Evolutionary conservation across 2,888 invertebrate genomes (phyloP).

Genomic region (Acanthopleura granulata): DNA sequence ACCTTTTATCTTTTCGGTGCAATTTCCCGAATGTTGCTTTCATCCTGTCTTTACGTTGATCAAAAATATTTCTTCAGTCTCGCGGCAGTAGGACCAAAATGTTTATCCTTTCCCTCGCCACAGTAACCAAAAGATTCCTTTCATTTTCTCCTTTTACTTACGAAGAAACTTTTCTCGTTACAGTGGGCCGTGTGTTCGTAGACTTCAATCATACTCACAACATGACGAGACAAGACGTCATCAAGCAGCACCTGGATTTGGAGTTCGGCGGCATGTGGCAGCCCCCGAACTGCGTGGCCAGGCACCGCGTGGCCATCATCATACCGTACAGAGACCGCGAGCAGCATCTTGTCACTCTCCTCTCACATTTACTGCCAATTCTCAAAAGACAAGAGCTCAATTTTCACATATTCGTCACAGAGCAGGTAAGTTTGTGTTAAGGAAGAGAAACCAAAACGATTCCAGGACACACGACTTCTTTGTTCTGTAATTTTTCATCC

Average conservation of each 20-base stretch:
- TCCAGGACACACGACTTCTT: no score
- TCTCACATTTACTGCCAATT: constrained; percentile 72
- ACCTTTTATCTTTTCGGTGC: no score
- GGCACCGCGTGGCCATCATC: constrained; percentile 63
- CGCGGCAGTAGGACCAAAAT: no score
- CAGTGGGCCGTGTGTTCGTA: constrained; percentile 38
- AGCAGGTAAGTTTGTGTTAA: constrained; percentile 69
- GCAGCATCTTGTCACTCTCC: constrained; percentile 70
- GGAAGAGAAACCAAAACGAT: no score
- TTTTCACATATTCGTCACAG: constrained; percentile 72
- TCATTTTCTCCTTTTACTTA: no score
- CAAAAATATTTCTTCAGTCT: no score
- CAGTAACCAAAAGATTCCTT: no score
- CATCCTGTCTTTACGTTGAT: no score
- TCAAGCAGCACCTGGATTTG: constrained; percentile 39
- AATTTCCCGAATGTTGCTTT: no score
- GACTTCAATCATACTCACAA: constrained; percentile 31
- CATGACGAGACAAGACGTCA: constrained; percentile 32
- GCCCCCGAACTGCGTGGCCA: constrained; percentile 51
- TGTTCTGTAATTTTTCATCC: no score
- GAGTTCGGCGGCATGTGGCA: constrained; percentile 55
- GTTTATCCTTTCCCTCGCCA: no score
- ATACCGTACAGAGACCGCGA: constrained; percentile 70
- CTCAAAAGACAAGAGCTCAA: constrained; percentile 72
- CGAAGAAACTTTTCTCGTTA: constrained; percentile 11